Base-by-base conservation (phyloP, 2,797 vertebrate genomes). In the Poecile montanus region DNA sequence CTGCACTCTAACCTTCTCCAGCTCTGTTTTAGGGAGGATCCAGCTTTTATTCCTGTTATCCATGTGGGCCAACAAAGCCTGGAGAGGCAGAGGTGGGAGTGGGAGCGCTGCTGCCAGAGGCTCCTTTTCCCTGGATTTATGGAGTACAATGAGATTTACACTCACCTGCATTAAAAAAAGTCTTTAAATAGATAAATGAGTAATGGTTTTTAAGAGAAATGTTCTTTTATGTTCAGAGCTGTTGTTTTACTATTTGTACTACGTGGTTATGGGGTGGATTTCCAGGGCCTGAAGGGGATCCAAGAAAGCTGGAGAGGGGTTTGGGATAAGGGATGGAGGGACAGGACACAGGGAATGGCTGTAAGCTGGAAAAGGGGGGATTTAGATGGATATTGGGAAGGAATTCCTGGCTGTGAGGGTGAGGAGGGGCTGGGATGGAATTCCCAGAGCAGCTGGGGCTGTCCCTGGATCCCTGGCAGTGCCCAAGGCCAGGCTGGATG, bases 361-460 rank as follows among this genome's bases (percentile, higher is more conserved):
- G 5, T 3, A 3, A 6, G 3, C 1, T 66, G 60, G 3, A 2
- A 15, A 3, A 38, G 8, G 11, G 16, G 0, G 1, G 18, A 2
- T 6, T 2, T 6, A 3, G 15, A 16, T 23, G 77, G 48, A 74
- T 27, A 1, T 32, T 3, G 81, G 42, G n/a, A 2, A 20, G 42
- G 34, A 48, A 48, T 65, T 67, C 3, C 6, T 47, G 6, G 1
- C 32, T 62, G 29, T 1, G 23, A 51, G 27, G 18, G 12, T 6
- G n/a, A 16, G 3, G 0, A 75, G 23, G 20, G 3, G 2, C n/a
- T 63, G 51, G 51, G 0, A 4, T 8, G 1, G 38, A 12, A 9
- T 54, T 17, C 27, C 58, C 54, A 53, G 29, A 60, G 2, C 0
- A 2, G 60, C 22, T 72, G 44, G 2, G 66, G 76, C 44, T 73